Base-by-base conservation (phyloP, 1,140 invertebrate genomes). In the Drosophila erecta region DNA sequence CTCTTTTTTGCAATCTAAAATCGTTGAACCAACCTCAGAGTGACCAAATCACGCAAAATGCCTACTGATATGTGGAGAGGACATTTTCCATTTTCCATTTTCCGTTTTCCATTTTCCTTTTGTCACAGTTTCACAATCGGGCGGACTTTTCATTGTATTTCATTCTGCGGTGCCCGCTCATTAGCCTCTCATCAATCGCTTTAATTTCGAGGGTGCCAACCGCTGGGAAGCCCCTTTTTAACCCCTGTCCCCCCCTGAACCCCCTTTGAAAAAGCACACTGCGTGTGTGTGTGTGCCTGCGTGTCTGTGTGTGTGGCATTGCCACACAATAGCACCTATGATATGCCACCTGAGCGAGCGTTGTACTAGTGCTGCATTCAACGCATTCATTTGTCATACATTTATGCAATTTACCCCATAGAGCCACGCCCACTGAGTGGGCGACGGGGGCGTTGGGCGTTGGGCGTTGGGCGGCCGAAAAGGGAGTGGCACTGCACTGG, bases 381-480 rank as follows among this genome's bases (percentile, higher is more conserved):
- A 49, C 67, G 43, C 51, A 70, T 58, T 57, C 67, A 71, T 71
- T 71, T 69, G 69, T 79, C 76, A 80, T 80, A 55, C 78, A 80
- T 79, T 80, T 79, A 80, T 80, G 76, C 70, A 75, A 75, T 79
- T 78, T 61, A 46, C 67, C 58, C 56, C 69, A 35, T 60, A 64
- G 76, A 61, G 73, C 57, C 73, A 75, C 64, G 38, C 69, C 64
- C 69, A 58, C 46, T 14, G 7, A 24, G 15, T 10, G 12, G 37
- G 41, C 10, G 12, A 0, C 0, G 11, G 10, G 22, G 22, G 22
- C 22, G 22, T 24, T n/a, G n/a, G n/a, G n/a, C n/a, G n/a, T n/a
- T n/a, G n/a, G n/a, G n/a, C n/a, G n/a, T n/a, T 14, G 2, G 12
- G 47, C 3, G 24, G 10, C 0, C 0, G 24, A 3, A 17, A 8